phyloP scores from a whole-genome alignment of 1,140 invertebrate genomes.

The Drosophila athabasca region DNA sequence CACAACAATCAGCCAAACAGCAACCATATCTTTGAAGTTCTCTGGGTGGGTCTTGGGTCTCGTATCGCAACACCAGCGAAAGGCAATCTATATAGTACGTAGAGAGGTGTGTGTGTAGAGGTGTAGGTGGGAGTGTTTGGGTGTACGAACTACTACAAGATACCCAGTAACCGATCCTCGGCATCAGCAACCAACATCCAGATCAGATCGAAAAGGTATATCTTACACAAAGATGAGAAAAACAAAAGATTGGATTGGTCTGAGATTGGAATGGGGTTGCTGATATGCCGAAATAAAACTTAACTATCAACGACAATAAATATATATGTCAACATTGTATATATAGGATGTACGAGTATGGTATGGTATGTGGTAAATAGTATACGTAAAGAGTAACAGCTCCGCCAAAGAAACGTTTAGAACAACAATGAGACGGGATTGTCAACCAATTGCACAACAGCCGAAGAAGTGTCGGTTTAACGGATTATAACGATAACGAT shows the following conservation, averaged over 20 bases:
- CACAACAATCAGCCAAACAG: constrained; percentile 67
- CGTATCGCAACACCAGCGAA: constrained; percentile 26
- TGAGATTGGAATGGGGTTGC: constrained; percentile 27
- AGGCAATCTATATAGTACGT: constrained; percentile 55
- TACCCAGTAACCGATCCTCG: constrained; percentile 37
- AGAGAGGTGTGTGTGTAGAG: constrained; percentile 24
- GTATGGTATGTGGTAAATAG: too few species aligned
- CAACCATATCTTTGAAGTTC: constrained; percentile 32
- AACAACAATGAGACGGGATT: constrained; percentile 64
- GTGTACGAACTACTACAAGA: constrained; percentile 47
- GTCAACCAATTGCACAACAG: constrained; percentile 67
- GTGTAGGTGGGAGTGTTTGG: constrained; percentile 18
- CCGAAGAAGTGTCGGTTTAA: constrained; percentile 50
- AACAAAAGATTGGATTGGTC: constrained; percentile 28
- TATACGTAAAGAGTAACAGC: constrained; percentile 29
- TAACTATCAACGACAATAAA: constrained; percentile 71
- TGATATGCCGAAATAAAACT: constrained; percentile 54
- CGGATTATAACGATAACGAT: constrained; percentile 40
- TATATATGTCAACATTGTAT: constrained; percentile 18
- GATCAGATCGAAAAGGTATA: constrained; percentile 51
- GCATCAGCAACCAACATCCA: constrained; percentile 63
- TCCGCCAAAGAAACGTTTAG: constrained; percentile 61
- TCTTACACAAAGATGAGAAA: constrained; percentile 53
- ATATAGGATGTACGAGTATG: neutral
- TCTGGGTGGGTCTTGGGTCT: too few species aligned